Base-by-base conservation (phyloP, 2,888 invertebrate genomes). In the Ryuthela nishihirai region DNA sequence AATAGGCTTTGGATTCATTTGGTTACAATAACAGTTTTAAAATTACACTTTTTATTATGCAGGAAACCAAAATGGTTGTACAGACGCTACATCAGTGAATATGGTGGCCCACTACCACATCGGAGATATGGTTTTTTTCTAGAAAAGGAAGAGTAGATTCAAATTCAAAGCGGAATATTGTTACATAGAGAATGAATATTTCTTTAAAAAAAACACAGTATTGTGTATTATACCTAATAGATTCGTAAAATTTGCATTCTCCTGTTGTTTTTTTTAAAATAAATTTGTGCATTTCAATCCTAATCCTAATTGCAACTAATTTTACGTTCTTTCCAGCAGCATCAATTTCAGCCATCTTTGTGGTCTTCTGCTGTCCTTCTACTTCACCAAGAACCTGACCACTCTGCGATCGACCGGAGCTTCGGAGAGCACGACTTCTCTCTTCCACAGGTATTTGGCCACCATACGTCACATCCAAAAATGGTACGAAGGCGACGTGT, bases 401-500 rank as follows among this genome's bases (percentile, higher is more conserved):
- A 54, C 64, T 5, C 47, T 67, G 9, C 17, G 50, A 6, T 52
- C 42, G 5, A 67, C 66, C 1, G 65, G 66, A 12, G 62, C 65
- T 24, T 67, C 67, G 7, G 29, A 38, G 17, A 56, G 36, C 10
- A 45, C 59, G n/a, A 32, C 24, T 4, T 4, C 45, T 9, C 46
- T 63, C 0, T 88, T 88, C 73, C 81, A 79, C 60, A 78, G 93
- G 67, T 93, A 93, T 72, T 74, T 88, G 7, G 81, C 85, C 5
- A 93, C 93, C 0, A 76, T 88, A 36, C 78, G 85, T 3, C 89
- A 92, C 70, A 83, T 85, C 54, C 73, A 82, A 15, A 74, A 82
- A 3, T 94, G 93, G 93, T 89, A 91, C 72, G 80, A 82, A 56
- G 76, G 82, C 26, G 82, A 85, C 45, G 79, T 87, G 1, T 58